A percentile compares a stretch with the other conserved stretches of the same genome.
Conservation (phyloP, 2,797 vertebrate genomes). For the Babyrousa celebensis region DNA sequence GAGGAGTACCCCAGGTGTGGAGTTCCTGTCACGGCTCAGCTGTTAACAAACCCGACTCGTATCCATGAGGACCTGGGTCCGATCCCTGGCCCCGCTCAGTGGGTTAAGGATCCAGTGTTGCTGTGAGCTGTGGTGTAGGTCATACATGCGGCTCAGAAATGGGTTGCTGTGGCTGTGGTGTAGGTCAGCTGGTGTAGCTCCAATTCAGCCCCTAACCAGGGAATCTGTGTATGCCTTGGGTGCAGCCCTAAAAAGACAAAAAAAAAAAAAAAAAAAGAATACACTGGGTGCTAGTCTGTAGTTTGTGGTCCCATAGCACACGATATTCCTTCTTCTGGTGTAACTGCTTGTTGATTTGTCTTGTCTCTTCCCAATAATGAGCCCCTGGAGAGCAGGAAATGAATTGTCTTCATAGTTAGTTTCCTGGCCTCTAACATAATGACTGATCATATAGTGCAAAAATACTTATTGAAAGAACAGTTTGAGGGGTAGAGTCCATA, state of each 20-base stretch:
- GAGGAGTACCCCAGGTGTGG: background rate
- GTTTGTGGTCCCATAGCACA: background rate
- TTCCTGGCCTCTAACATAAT: background rate
- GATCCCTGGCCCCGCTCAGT: too few relatives aligned
- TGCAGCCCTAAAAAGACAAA: too few relatives aligned
- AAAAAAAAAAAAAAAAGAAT: background rate
- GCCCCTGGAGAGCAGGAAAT: constrained; percentile 32
- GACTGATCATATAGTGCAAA: background rate
- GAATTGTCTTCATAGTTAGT: background rate
- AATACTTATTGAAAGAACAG: background rate
- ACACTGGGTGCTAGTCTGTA: background rate
- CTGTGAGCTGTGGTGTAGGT: too few relatives aligned
- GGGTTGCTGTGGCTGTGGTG: too few relatives aligned
- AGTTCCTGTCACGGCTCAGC: too few relatives aligned
- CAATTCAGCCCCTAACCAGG: too few relatives aligned
- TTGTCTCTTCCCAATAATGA: background rate
- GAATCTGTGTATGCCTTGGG: too few relatives aligned
- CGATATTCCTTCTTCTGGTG: background rate
- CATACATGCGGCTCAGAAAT: too few relatives aligned
- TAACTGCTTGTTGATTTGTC: constrained; percentile 37
- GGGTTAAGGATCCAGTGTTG: too few relatives aligned
- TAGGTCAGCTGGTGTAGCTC: too few relatives aligned
- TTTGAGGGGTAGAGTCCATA: background rate
- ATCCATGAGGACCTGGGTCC: too few relatives aligned
- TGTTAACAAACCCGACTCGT: too few relatives aligned